phyloP scores from a whole-genome alignment of 2,888 invertebrate species.

The Drosophila engyochracea region DNA sequence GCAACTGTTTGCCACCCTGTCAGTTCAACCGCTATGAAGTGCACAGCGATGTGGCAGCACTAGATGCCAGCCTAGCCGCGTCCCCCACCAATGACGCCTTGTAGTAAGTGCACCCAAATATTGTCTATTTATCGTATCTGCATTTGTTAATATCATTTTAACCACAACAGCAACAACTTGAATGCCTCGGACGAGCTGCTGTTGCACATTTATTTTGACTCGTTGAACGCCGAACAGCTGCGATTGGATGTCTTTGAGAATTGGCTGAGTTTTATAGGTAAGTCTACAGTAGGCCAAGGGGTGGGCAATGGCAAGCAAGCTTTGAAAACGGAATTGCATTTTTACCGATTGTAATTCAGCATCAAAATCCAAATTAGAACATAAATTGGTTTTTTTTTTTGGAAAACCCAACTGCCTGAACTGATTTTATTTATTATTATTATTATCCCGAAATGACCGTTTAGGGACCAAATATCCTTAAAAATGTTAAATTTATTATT shows the following conservation, averaged over 20 bases:
- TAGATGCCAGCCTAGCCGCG: conserved; percentile 7
- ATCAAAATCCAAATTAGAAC: background rate
- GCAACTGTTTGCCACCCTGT: conserved; percentile 86
- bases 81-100: conserved; percentile 14
- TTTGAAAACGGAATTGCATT: no score
- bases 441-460: background rate
- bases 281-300: conserved; percentile 11
- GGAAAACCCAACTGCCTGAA: background rate
- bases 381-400: background rate
- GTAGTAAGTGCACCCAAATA: conserved; percentile 76
- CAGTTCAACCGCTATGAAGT: conserved; percentile 87
- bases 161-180: conserved; percentile 52
- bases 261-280: conserved; percentile 90
- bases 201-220: conserved; percentile 89
- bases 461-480: background rate
- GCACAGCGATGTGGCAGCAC: conserved; percentile 43
- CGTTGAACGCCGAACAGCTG: conserved; percentile 88
- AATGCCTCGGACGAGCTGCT: conserved; percentile 86
- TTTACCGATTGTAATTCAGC: background rate
- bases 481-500: background rate
- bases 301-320: background rate
- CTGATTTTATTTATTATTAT: background rate
- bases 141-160: background rate
- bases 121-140: background rate
- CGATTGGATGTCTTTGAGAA: conserved; percentile 88